phyloP scores from a whole-genome alignment of 2,888 invertebrate genomes.

The Poecilobothrus nobilitatus region DNA sequence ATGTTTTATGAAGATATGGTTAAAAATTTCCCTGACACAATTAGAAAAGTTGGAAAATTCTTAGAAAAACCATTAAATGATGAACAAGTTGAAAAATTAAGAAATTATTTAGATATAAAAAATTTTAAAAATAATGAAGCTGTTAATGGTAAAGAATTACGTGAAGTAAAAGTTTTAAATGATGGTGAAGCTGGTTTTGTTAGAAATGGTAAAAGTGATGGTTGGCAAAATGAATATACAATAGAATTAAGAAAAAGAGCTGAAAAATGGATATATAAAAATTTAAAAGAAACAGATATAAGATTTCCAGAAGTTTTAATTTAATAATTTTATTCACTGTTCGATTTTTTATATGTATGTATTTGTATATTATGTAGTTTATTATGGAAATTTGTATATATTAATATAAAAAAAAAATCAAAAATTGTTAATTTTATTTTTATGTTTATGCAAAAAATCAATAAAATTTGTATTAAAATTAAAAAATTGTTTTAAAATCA shows the following conservation, averaged over 20 bases:
- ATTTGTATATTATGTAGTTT: no score
- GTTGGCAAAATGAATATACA: slow-evolving; percentile 65
- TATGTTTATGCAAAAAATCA: no score
- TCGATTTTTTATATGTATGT: no score
- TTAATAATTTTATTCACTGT: not conserved
- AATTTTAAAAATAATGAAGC: slow-evolving; percentile 74
- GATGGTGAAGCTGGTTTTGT: slow-evolving; percentile 56
- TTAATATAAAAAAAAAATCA: no score
- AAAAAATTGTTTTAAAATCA: no score
- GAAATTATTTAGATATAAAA: slow-evolving; percentile 66
- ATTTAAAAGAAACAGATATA: slow-evolving; percentile 53
- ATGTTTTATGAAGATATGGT: slow-evolving; percentile 74
- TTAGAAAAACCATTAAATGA: slow-evolving; percentile 51
- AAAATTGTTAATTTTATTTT: no score
- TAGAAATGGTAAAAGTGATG: slow-evolving; percentile 53
- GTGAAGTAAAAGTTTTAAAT: slow-evolving; percentile 52
- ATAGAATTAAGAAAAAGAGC: slow-evolving; percentile 56
- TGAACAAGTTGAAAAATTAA: slow-evolving; percentile 53
- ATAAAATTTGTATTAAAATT: no score
- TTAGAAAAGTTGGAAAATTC: slow-evolving; percentile 54
- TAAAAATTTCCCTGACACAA: slow-evolving; percentile 51
- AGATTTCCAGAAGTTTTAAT: slow-evolving; percentile 45
- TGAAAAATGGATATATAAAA: slow-evolving; percentile 60
- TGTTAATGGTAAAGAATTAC: slow-evolving; percentile 62
- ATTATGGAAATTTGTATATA: no score